phyloP scores from a whole-genome alignment of 1,140 invertebrate genomes.

The Tetramorium alpestre region DNA sequence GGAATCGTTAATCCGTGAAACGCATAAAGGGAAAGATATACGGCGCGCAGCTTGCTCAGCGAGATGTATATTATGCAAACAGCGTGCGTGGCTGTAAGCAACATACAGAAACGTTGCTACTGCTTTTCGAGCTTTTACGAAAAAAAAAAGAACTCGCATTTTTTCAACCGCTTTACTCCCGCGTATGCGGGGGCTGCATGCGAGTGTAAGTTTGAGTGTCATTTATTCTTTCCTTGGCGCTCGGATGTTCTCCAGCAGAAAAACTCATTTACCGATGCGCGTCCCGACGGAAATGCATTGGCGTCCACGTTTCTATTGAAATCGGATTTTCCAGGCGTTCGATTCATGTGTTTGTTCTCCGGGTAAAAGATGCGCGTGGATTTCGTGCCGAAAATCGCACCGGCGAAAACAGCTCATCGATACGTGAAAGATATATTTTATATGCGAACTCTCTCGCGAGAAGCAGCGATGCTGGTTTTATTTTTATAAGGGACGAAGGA shows the following conservation, averaged over 20 bases:
- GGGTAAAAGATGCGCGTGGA: neutral
- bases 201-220: constrained; percentile 57
- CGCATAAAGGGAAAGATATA: constrained; percentile 19
- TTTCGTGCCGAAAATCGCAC: neutral
- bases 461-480: neutral
- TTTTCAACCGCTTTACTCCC: constrained; percentile 6
- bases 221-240: constrained; percentile 40
- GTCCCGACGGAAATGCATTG: constrained; percentile 8
- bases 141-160: constrained; percentile 53
- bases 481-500: constrained; percentile 13
- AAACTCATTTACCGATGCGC: constrained; percentile 67
- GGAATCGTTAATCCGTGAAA: constrained; percentile 25
- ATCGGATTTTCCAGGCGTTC: constrained; percentile 53
- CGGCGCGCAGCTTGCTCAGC: constrained; percentile 2
- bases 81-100: constrained; percentile 44
- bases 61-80: constrained; percentile 55
- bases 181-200: neutral
- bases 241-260: constrained; percentile 28
- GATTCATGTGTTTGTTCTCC: constrained; percentile 45
- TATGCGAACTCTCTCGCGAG: neutral
- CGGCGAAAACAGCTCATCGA: constrained; percentile 30
- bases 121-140: constrained; percentile 19
- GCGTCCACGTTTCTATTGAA: constrained; percentile 14
- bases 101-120: constrained; percentile 4
- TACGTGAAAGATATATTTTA: constrained; percentile 28